Evolutionary conservation across 2,888 invertebrate species (phyloP), one percentile per base, ranked within the genome.

Genomic region (Zele albiditarsus): DNA sequence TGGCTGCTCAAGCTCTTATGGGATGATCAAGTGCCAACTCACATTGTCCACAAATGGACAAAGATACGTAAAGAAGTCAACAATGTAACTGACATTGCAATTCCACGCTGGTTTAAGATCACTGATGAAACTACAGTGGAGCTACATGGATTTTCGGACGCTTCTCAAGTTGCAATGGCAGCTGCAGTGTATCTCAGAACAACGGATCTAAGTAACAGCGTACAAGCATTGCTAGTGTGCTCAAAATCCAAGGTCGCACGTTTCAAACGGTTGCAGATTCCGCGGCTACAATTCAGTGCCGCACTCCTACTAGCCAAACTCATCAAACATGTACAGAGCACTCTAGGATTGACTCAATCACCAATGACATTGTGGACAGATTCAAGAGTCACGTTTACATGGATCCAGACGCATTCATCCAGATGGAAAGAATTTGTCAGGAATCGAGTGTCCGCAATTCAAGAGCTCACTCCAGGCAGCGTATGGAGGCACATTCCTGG

Each of bases 301-400:
- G 73, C 70, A 1, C 74, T 66, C 0, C 12, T 76, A 1, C 65
- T 76, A 0, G n/a, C 72, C 23, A 71, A 67, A 16, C 28, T 78
- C 1, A 23, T 79, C 1, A 23, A 57, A 2, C 71, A n/a, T 16
- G 42, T 75, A n/a, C 33, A 63, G 14, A 2, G 25, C 0, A 14
- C 62, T 0, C 57, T 78, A 1, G 33, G 60, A 14, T 14, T 71
- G 0, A 10, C 67, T n/a, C 3, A 28, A 2, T 14, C 53, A n/a
- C 60, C 75, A 10, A 53, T 77, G 23, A 69, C 71, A 14, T 72
- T 76, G 12, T 83, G 80, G 81, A 78, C 82, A 0, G 82, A 83
- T 38, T 82, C 81, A 0, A 76, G 71, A 0, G 75, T 82, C 3
- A 74, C 68, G 3, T 73, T 82, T 2, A 60, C 66, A 0, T 82